These are phyloP conservation scores for Hirtodrosophila confusa DNA, from an alignment of 2,888 invertebrate genomes.

Conservation along the genomic window DNA sequence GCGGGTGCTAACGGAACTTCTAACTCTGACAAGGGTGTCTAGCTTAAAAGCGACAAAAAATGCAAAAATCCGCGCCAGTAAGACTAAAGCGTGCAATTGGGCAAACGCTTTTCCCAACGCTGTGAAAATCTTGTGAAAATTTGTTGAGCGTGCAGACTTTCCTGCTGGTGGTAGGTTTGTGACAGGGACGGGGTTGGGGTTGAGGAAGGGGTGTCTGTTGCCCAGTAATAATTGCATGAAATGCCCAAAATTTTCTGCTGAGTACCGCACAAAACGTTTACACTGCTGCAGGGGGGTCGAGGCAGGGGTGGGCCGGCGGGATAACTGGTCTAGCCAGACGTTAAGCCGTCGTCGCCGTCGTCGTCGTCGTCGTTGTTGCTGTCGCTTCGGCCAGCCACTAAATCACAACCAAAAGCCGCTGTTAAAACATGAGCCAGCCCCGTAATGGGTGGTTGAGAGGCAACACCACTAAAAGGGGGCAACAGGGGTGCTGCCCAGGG, in stretches of 20 bases:
- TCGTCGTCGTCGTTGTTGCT: slow-evolving; percentile 24
- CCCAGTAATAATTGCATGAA: slow-evolving; percentile 73
- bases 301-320: neutral
- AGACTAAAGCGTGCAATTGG: slow-evolving; percentile 43
- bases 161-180: slow-evolving; percentile 31
- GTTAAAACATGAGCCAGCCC: slow-evolving; percentile 74
- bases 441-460: slow-evolving; percentile 57
- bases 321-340: slow-evolving; percentile 61
- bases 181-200: slow-evolving; percentile 9
- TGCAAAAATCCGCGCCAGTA: slow-evolving; percentile 50
- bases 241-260: slow-evolving; percentile 69
- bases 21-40: slow-evolving; percentile 56
- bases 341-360: slow-evolving; percentile 56
- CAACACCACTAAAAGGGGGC: slow-evolving; percentile 7
- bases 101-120: slow-evolving; percentile 49
- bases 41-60: slow-evolving; percentile 27
- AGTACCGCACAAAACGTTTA: slow-evolving; percentile 62
- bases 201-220: slow-evolving; percentile 30
- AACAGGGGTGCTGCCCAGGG: slow-evolving; percentile 3
- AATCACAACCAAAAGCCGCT: slow-evolving; percentile 81
- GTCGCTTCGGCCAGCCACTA: slow-evolving; percentile 67
- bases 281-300: neutral
- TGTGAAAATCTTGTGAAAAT: slow-evolving; percentile 75
- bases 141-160: slow-evolving; percentile 76
- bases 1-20: slow-evolving; percentile 7